Base-by-base conservation (phyloP, 64 coral and sea anemone species). In the Trachythela sp. region DNA sequence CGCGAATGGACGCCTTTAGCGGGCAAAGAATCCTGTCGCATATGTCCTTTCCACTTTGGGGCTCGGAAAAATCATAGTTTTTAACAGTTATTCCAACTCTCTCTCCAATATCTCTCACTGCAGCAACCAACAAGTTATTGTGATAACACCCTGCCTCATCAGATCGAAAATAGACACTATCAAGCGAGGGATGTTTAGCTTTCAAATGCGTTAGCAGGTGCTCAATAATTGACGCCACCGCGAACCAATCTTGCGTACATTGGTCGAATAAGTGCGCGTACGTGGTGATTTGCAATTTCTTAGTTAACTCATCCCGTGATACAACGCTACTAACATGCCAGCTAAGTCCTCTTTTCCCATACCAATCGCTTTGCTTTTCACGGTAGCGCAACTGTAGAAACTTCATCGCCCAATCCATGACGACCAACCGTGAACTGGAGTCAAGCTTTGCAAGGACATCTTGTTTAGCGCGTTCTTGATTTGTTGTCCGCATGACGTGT, bases 401-500 rank as follows among this genome's bases (percentile, higher is more conserved):
- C 26, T 89, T 89, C 48, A 89, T 89, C 30, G 88, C 88, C 88
- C 88, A 89, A 51, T 83, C 76, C 88, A 89, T 88, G 39, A 88
- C 40, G 41, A 89, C 14, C 45, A 89, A 64, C 22, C 56, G 15
- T 26, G 56, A 64, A 64, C 56, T 64, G 15, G 56, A 64, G 56
- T 88, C 87, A 17, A 88, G 22, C 36, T 10, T 76, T 14, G 56
- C 87, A 29, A 88, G 17, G 35, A 71, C 40, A 34, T 90, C 76
- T 64, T 90, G 72, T 40, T 90, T 90, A 20, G 88, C 88, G 32
- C 10, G 8, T 80, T 80, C 87, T 72, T 88, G 87, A 48, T 88
- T 88, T 71, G 30, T 68, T 40, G 59, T 33, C 20, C 50, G 31
- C 39, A 41, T 72, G 60, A 39, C 56, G 40, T 88, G 75, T 40